These are phyloP conservation scores for Artibeus lituratus DNA, from an alignment of 2,797 vertebrate species.

Conservation along the genomic window DNA sequence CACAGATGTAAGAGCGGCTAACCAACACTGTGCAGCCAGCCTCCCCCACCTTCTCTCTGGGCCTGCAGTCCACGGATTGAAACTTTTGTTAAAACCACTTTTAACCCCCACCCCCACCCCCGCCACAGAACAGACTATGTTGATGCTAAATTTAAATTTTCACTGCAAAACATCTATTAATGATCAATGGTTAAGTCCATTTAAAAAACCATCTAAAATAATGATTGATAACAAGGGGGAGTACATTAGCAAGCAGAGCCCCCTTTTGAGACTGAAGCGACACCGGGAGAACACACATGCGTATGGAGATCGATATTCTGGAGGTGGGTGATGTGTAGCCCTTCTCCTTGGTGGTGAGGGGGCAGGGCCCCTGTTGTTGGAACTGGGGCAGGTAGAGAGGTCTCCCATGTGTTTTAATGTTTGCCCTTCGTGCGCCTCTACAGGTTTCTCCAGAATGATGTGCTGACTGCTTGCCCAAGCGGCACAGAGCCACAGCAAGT, in stretches of 20 bases:
- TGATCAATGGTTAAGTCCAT: background rate
- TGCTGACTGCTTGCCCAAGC: background rate
- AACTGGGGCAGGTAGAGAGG: background rate
- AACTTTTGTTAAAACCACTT: background rate
- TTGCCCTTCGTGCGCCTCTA: background rate
- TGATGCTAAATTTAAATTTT: conserved; percentile 10
- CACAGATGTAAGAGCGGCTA: background rate
- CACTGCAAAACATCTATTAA: background rate
- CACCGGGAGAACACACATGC: background rate
- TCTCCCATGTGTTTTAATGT: background rate
- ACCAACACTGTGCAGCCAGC: background rate
- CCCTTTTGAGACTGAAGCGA: background rate
- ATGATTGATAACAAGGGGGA: background rate
- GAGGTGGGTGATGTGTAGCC: background rate
- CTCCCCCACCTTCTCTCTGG: background rate
- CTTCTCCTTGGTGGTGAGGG: background rate
- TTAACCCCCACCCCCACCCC: background rate
- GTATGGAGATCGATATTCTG: background rate
- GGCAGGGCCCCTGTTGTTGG: background rate
- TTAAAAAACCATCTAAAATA: background rate
- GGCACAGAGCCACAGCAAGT: background rate
- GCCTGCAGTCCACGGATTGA: background rate
- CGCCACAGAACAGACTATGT: background rate
- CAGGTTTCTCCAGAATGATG: background rate
- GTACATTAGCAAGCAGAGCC: background rate